phyloP scores from a whole-genome alignment of 2,888 invertebrate genomes.

The Rhodophaea formosa region DNA sequence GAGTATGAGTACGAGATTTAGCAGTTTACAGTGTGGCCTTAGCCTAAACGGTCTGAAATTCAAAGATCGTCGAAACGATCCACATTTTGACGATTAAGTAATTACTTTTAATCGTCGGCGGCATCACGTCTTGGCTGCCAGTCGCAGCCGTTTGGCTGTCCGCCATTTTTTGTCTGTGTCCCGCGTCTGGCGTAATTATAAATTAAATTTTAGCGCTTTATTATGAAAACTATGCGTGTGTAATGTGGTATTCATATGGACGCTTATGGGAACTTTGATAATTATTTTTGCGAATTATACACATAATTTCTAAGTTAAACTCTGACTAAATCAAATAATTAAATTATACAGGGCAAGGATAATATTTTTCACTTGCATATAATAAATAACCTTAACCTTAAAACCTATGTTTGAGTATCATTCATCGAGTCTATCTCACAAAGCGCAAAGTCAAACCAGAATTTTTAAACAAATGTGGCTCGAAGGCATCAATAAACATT shows the following conservation, averaged over 20 bases:
- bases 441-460: background rate
- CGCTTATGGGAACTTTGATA: constrained; percentile 24
- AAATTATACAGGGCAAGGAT: too few relatives aligned
- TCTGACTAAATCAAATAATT: too few relatives aligned
- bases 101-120: constrained; percentile 53
- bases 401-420: too few relatives aligned
- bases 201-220: constrained; percentile 74
- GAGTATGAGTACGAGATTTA: too few relatives aligned
- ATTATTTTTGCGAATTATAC: background rate
- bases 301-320: too few relatives aligned
- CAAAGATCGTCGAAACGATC: constrained; percentile 39
- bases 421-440: background rate
- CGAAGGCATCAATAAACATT: constrained; percentile 13
- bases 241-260: constrained; percentile 32
- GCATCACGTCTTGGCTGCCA: constrained; percentile 40
- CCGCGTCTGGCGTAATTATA: constrained; percentile 55
- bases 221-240: constrained; percentile 63
- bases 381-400: too few relatives aligned
- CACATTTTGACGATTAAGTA: constrained; percentile 62
- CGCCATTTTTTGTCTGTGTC: constrained; percentile 48
- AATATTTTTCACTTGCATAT: too few relatives aligned
- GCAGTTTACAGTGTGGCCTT: background rate
- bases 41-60: constrained; percentile 2
- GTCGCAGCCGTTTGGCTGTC: constrained; percentile 24
- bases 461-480: background rate